Base-by-base conservation (phyloP, 2,797 vertebrate genomes). In the Dicrostonyx torquatus region DNA sequence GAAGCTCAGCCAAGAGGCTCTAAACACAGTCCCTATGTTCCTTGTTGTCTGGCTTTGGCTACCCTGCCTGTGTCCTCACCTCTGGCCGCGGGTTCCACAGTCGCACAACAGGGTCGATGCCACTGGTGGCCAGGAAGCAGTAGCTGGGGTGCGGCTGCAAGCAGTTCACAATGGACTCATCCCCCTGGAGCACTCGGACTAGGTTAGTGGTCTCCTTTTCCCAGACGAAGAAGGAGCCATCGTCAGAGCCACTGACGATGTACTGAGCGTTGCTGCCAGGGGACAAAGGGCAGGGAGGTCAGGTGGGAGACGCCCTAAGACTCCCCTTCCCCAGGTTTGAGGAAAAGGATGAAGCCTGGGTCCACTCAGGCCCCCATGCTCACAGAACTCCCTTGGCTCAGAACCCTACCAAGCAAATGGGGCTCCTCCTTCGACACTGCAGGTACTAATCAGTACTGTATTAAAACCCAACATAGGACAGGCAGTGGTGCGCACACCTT, bases 171-270 rank as follows among this genome's bases (percentile, higher is more conserved):
- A 99, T 99, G 78, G 99, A 99, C 96, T 99, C 99, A 0, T 99
- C 99, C 1, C 99, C 99, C 97, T 99, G 99, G 84, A 99, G 99
- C 97, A 99, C 99, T 82, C 99, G 98, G 97, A 99, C 99, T 76
- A 99, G 99, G 96, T 99, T 99, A 92, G 99, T 99, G 1, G 99
- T 99, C 98, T 99, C 99, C 98, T 99, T 99, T 98, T 99, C 99
- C 99, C 99, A 99, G 98, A 99, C 99, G 98, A 99, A 99, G 98
- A 99, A 99, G 62, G 99, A 99, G 97, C 99, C 99, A 2, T 99
- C 99, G 0, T 99, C 99, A 1, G 99, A 99, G 93, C 99, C 99
- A 1, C 99, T 99, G 97, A 99, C 98, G 0, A 99, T 99, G 97
- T 99, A 99, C 96, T 99, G 99, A 17, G 99, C 99, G 91, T 99